Conservation (phyloP, 2,888 invertebrate genomes). For the Phengaris arion region DNA sequence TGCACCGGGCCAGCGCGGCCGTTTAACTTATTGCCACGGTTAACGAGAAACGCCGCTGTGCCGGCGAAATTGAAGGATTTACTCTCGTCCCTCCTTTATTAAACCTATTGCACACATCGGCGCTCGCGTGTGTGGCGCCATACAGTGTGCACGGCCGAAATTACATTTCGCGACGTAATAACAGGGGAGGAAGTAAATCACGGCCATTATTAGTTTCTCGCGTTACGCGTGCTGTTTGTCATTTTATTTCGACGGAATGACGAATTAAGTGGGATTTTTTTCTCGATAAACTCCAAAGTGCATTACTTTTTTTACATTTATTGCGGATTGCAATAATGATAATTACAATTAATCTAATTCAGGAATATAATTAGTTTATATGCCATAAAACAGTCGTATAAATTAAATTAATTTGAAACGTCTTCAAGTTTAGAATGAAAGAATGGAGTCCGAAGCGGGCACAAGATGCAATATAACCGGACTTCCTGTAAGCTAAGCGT, state of each 20-base stretch:
- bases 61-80: slow-evolving; percentile 80
- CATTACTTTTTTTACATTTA: background rate
- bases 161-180: slow-evolving; percentile 80
- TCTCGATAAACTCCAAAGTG: background rate
- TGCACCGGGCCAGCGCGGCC: slow-evolving; percentile 57
- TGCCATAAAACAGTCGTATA: background rate
- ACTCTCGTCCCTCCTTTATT: slow-evolving; percentile 80
- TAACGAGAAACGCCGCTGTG: slow-evolving; percentile 79
- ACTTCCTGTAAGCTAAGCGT: slow-evolving; percentile 75
- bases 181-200: slow-evolving; percentile 78
- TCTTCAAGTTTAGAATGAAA: slow-evolving; percentile 31
- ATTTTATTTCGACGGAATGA: slow-evolving; percentile 55
- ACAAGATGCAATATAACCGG: slow-evolving; percentile 62
- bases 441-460: slow-evolving; percentile 39
- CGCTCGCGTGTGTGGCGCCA: slow-evolving; percentile 56
- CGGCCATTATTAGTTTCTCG: slow-evolving; percentile 77
- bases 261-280: background rate
- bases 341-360: background rate
- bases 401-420: slow-evolving; percentile 16
- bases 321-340: background rate
- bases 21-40: slow-evolving; percentile 80
- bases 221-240: slow-evolving; percentile 71
- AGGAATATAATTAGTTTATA: background rate
- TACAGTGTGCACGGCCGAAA: slow-evolving; percentile 70
- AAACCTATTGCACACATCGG: slow-evolving; percentile 75